Evolutionary conservation across 2,113 vertebrate species (phyloP), one percentile per base, ranked within the genome.

Genomic region (Meles meles): DNA sequence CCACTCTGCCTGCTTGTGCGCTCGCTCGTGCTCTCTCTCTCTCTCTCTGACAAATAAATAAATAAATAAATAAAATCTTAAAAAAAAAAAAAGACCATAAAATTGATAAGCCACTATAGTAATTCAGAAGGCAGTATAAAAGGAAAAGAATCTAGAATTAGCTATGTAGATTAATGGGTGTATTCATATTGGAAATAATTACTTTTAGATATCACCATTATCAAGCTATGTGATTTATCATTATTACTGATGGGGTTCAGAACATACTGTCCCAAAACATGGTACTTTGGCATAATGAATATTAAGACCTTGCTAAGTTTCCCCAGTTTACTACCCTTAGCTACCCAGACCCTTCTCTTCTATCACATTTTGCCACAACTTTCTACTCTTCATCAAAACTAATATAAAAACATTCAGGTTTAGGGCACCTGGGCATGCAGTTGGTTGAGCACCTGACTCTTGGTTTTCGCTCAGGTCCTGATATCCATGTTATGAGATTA

Each of bases 141-240:
- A 61, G 34, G 80, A 95, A 92, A 94, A 93, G 25, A 95, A 67
- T 74, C 57, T 52, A 91, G n/a, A 55, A 84, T 88, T 49, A 91
- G 31, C n/a, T 88, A 23, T 55, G 31, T 12, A 72, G 27, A 72
- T 85, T 57, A 93, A 80, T 27, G 27, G 23, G 0, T 44, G 4
- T 83, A 89, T 65, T 95, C 61, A 77, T 93, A 90, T 37, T 84
- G 34, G 59, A 71, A 86, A 88, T 90, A 88, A 79, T 69, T 52
- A 72, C 74, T 88, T 94, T 34, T 57, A 59, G 67, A 34, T 90
- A 67, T 65, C 27, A 88, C 71, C 52, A 47, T 49, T 42, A 85
- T 44, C 34, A 90, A 74, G 49, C 31, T 95, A 67, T 69, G 10
- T 47, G 20, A 96, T 49, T 87, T 83, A 88, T 29, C 47, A 85